phyloP scores from a whole-genome alignment of 2,797 vertebrate species.

The Notoglanidium macrostoma region DNA sequence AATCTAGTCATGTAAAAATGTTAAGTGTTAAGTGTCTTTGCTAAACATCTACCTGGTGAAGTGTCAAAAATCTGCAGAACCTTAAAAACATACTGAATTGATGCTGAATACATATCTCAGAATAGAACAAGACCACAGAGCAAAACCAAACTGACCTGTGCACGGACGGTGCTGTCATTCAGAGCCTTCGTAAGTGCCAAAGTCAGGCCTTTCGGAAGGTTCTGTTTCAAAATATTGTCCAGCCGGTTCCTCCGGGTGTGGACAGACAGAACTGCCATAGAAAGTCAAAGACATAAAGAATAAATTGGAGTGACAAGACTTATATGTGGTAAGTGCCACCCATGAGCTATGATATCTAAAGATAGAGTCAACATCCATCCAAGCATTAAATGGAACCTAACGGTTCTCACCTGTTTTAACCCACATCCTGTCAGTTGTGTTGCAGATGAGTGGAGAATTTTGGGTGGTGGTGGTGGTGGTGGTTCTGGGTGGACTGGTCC shows the following conservation, averaged over 20 bases:
- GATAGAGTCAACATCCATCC: not conserved
- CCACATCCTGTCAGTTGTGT: slow-evolving; percentile 87
- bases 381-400: not conserved
- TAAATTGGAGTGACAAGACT: not conserved
- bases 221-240: slow-evolving; percentile 85
- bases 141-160: slow-evolving; percentile 77
- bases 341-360: not conserved
- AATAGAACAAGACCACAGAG: not conserved
- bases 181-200: slow-evolving; percentile 87
- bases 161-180: slow-evolving; percentile 80
- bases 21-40: not conserved
- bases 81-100: not conserved
- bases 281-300: slow-evolving; percentile 11
- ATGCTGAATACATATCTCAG: not conserved
- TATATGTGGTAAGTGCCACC: not conserved
- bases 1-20: not conserved
- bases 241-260: slow-evolving; percentile 85
- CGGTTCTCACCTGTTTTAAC: slow-evolving; percentile 86
- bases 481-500: slow-evolving; percentile 68
- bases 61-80: not conserved
- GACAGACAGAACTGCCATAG: slow-evolving; percentile 84
- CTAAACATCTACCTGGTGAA: too few species aligned
- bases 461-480: slow-evolving; percentile 79
- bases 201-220: slow-evolving; percentile 85
- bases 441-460: slow-evolving; percentile 83